Base-by-base conservation (phyloP, 2,113 vertebrate genomes). In the Ceyx margarethae region DNA sequence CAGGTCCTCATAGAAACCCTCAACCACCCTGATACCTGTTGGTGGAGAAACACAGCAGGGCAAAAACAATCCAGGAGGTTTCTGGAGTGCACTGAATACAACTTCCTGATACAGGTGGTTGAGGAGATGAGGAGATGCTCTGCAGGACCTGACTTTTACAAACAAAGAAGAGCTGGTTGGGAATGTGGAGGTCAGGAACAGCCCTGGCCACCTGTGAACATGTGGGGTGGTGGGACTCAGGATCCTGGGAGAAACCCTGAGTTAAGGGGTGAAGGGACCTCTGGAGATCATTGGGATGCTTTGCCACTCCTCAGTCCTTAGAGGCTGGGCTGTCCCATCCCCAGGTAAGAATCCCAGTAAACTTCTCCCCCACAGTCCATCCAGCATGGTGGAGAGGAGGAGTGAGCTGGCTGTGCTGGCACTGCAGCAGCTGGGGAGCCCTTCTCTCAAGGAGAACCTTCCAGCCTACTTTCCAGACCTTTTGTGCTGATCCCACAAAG, bases 381-480 rank as follows among this genome's bases (percentile, higher is more conserved):
- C 25, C 85, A 43, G 33, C 3, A 8, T 37, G 22, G 48, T 56
- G 57, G 61, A 46, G 64, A 85, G 56, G 31, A 75, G 65, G 8
- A 58, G 22, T 0, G 3, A 88, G 83, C 45, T 84, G 85, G 22
- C 54, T 53, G 37, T 50, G 64, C 57, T 45, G 69, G 71, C 51
- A 37, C 13, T 11, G 78, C 2, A 4, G 74, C 58, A 68, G 45
- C 91, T 53, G 66, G 46, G 45, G 64, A 92, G 89, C 50, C 45
- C 68, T 95, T 90, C 76, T 91, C 65, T 95, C 91, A 94, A 94
- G 95, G 88, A 91, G 88, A 96, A 88, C 31, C 33, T 87, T 89
- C 87, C 95, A 96, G 88, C 93, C 95, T 95, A 95, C 80, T 95
- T 95, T 96, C 85, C 78, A 90, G 93, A 96, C 93, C 94, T 95